Base-by-base conservation (phyloP, 2,888 invertebrate genomes). In the Hemithea aestivaria region DNA sequence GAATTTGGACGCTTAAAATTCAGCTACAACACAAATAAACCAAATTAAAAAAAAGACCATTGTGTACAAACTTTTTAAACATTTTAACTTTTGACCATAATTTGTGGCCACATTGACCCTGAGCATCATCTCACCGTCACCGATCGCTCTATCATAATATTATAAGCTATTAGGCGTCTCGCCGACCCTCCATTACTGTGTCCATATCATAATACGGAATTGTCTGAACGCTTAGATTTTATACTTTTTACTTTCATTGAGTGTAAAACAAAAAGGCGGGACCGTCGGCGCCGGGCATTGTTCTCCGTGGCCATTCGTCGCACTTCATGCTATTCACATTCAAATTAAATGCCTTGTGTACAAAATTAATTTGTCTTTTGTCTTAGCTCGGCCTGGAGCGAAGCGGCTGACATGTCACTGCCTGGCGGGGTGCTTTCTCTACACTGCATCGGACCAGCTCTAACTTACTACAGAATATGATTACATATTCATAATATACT, bases 361-460 rank as follows among this genome's bases (percentile, higher is more conserved):
- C 83, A 81, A 84, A 83, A 85, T 87, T 87, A 85, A 87, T 87
- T 87, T 85, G 85, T 87, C 87, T 84, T 87, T 87, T 87, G 87
- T 87, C 79, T 85, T 81, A 83, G 78, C 65, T 68, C 66, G 60
- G 62, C 57, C 28, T 52, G 35, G 56, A 53, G 60, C 64, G 56
- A 61, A 59, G 58, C 61, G 58, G 68, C 73, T 72, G 81, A 80
- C 79, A 78, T 73, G 80, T 75, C 74, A 59, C 69, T 58, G 65
- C 82, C 46, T 85, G 73, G 81, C 81, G 69, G 84, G 84, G 66
- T 49, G 73, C 71, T 51, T 48, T 51, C 35, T 29, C 35, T 29
- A 16, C 16, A 5, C 16, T 29, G 5, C 16, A 5, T 5, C 16
- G 16, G 5, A 2, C 16, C 16, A 16, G 5, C 26, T 10, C 10